These are phyloP conservation scores for Scortum barcoo DNA, from an alignment of 2,113 vertebrate genomes.

Conservation along the genomic window DNA sequence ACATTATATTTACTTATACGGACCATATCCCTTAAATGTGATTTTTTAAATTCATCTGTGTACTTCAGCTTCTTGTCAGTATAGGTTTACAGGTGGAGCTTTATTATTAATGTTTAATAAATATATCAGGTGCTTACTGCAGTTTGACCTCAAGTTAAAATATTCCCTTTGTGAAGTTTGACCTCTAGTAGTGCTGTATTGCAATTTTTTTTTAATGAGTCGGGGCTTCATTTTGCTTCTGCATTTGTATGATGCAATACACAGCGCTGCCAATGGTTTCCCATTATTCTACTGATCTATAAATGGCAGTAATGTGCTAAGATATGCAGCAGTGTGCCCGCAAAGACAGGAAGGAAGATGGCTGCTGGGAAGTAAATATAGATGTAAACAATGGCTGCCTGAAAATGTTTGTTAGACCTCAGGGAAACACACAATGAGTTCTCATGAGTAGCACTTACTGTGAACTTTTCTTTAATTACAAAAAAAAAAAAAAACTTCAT, in stretches of 20 bases:
- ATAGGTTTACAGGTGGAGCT: too few species aligned
- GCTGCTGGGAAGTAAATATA: neutral
- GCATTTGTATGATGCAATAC: too few species aligned
- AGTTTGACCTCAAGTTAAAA: too few species aligned
- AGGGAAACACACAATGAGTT: neutral
- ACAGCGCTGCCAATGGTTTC: neutral
- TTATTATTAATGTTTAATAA: too few species aligned
- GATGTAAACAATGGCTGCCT: too few species aligned
- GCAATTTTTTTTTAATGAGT: too few species aligned
- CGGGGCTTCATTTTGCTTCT: too few species aligned
- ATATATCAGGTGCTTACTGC: too few species aligned
- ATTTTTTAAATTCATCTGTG: neutral
- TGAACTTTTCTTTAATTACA: neutral
- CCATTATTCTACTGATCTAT: neutral
- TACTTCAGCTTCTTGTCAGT: neutral
- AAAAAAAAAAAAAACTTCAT: neutral
- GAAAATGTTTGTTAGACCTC: neutral
- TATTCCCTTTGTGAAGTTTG: too few species aligned
- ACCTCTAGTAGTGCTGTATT: too few species aligned
- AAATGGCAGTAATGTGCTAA: neutral
- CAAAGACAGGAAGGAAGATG: neutral
- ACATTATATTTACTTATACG: too few species aligned
- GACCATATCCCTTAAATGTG: too few species aligned
- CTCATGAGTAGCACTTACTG: neutral
- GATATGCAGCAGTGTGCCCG: neutral